Percentiles rank a stretch among this genome's conserved stretches.
phyloP scores from a whole-genome alignment of 2,888 invertebrate genomes.

The Timema cristinae region DNA sequence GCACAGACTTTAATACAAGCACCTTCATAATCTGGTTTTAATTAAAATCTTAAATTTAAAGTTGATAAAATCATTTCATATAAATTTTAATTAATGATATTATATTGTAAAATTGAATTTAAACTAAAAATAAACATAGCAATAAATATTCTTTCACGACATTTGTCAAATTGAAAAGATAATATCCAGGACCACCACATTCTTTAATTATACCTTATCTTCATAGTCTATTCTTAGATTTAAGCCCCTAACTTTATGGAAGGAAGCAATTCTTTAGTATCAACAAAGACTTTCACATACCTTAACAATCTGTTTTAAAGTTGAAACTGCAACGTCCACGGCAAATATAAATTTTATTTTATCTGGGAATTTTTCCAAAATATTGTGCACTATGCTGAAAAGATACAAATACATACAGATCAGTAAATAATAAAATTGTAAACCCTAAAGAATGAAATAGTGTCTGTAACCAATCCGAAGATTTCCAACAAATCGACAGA shows the following conservation, averaged over 20 bases:
- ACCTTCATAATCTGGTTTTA: conserved; percentile 55
- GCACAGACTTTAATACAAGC: background rate
- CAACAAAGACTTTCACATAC: conserved; percentile 35
- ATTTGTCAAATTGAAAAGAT: too few relatives aligned
- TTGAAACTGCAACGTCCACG: conserved; percentile 38
- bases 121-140: too few relatives aligned
- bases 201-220: too few relatives aligned
- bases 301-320: conserved; percentile 54
- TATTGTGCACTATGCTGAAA: conserved; percentile 42
- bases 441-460: conserved; percentile 14
- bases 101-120: too few relatives aligned
- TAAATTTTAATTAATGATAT: too few relatives aligned
- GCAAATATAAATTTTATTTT: conserved; percentile 58
- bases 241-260: too few relatives aligned
- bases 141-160: too few relatives aligned
- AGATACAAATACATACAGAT: conserved; percentile 33
- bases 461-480: conserved; percentile 11
- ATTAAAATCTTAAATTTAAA: conserved; percentile 30
- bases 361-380: conserved; percentile 52
- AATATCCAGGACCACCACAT: too few relatives aligned
- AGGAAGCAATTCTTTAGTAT: too few relatives aligned
- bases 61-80: too few relatives aligned
- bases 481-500: background rate
- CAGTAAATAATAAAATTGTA: too few relatives aligned
- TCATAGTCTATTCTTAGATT: too few relatives aligned